Evolutionary conservation across 2,888 invertebrate species (phyloP), one percentile per base, ranked within the genome.

Genomic region (Acronicta aceris): DNA sequence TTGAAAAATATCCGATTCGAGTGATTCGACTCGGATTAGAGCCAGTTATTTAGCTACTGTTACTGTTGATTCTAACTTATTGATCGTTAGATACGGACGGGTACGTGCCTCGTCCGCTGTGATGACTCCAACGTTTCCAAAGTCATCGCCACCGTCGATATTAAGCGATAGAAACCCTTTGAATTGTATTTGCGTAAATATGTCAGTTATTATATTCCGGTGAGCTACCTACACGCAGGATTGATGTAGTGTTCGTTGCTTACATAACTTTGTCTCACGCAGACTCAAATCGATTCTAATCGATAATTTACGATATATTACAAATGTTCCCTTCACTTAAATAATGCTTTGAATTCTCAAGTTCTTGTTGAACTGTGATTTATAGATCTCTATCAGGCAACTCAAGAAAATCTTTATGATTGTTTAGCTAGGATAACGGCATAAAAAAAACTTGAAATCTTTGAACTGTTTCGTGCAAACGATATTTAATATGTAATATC

Each of bases 1-100:
- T 93, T 92, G 93, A 93, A 92, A 91, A 87, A 83, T 85, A 83
- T 87, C 85, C 79, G 33, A 33, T 12, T 12, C 33, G 33, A 83
- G 77, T 88, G 89, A 92, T 92, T 92, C 84, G 92, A 89, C 81
- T 87, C 89, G 93, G 93, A 91, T 93, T 92, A 92, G 82, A 81
- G 75, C 79, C 81, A 85, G 87, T 83, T 87, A 85, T 87, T 89
- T 85, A 87, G 92, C 93, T 92, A 92, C 93, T 88, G 91, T 82
- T 85, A 79, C 78, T 82, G 88, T 89, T 89, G 87, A 92, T 88
- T 86, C 92, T 91, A 87, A 92, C 78, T 91, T 93, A 93, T 91
- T 79, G 90, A 79, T 83, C 87, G 83, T 89, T 87, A 47, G 75
- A 74, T 72, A 59, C 66, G 70, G 65, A 68, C 62, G 65, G 40